These are phyloP conservation scores for Drosophila sp. DNA, from an alignment of 1,140 invertebrate genomes.

Conservation along the genomic window DNA sequence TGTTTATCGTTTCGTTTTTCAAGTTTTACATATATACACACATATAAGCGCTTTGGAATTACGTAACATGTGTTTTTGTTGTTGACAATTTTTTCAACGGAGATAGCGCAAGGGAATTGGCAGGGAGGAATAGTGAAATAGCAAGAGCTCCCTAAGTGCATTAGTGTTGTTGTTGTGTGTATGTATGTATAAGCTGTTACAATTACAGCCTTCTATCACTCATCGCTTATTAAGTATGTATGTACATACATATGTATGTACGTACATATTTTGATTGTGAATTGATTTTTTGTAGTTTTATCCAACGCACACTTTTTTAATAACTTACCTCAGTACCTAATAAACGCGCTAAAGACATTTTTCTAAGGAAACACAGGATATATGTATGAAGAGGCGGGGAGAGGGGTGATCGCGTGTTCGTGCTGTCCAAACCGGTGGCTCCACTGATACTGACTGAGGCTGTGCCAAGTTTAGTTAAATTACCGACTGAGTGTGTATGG, in stretches of 20 bases:
- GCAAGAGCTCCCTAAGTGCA: no score
- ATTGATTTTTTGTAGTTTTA: neutral
- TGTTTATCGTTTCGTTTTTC: slow-evolving; percentile 12
- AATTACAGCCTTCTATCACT: no score
- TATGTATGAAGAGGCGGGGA: slow-evolving; percentile 7
- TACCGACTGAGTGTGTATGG: slow-evolving; percentile 41
- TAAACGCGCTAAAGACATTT: slow-evolving; percentile 76
- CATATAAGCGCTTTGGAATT: slow-evolving; percentile 45
- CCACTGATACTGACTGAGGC: slow-evolving; percentile 75
- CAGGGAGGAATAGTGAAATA: no score
- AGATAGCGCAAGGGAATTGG: neutral
- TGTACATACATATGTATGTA: neutral
- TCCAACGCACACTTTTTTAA: neutral
- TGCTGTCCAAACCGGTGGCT: slow-evolving; percentile 69
- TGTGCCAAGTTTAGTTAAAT: slow-evolving; percentile 40
- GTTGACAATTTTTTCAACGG: slow-evolving; percentile 5
- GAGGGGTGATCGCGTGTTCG: slow-evolving; percentile 49
- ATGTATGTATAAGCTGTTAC: no score
- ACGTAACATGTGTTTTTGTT: slow-evolving; percentile 69
- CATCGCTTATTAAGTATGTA: no score
- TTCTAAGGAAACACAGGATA: slow-evolving; percentile 35
- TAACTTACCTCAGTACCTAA: slow-evolving; percentile 74
- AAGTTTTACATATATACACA: no score
- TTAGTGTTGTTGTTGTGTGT: no score
- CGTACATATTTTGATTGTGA: neutral